A percentile compares a stretch with the other conserved stretches of the same genome.
phyloP scores from a whole-genome alignment of 2,797 vertebrate species.

The Manis javanica region DNA sequence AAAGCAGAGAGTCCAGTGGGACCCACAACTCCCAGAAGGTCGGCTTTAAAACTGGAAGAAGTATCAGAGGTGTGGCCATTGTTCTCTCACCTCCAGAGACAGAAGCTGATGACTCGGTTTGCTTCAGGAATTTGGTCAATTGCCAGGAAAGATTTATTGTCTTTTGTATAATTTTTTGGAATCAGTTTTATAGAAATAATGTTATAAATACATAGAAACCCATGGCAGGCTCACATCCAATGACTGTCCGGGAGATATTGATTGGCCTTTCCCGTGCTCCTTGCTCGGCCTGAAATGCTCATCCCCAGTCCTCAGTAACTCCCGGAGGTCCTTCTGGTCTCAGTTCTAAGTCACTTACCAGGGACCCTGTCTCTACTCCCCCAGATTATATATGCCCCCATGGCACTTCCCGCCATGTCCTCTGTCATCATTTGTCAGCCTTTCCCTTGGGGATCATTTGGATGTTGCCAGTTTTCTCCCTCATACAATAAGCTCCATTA shows the following conservation, averaged over 20 bases:
- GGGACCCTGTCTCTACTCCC: not conserved
- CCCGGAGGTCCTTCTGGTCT: not conserved
- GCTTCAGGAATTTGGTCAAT: not conserved
- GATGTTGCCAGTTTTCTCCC: not conserved
- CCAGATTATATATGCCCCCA: too few species aligned
- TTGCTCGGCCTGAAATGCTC: not conserved
- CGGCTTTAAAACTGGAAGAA: not conserved
- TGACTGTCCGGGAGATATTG: not conserved
- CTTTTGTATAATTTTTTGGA: not conserved
- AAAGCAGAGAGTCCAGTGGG: not conserved
- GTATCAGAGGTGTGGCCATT: not conserved
- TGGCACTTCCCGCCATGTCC: not conserved
- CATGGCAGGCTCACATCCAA: not conserved
- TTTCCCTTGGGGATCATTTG: not conserved
- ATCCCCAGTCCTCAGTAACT: too few species aligned
- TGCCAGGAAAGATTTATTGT: not conserved
- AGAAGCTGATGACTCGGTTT: not conserved
- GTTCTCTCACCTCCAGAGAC: not conserved
- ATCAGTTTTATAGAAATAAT: not conserved
- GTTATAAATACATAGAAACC: not conserved
- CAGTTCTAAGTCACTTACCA: not conserved
- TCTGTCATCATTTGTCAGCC: not conserved
- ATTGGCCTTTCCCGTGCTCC: not conserved
- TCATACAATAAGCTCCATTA: not conserved
- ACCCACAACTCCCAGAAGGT: not conserved